Evolutionary conservation across 2,888 invertebrate species (phyloP).

Genomic region (Amiota communis): DNA sequence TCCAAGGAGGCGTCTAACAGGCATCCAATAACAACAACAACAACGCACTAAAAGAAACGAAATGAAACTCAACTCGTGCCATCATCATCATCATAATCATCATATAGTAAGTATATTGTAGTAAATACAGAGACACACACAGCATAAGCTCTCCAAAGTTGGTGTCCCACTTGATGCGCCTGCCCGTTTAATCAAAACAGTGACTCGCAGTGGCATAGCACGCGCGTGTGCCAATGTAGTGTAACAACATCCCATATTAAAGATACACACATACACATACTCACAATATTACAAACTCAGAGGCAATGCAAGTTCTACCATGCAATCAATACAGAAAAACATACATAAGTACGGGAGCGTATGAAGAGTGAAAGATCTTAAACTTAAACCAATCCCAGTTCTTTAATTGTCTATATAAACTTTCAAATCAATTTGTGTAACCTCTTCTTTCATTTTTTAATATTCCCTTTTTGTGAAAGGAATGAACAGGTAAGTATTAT

Average conservation of each 20-base stretch:
- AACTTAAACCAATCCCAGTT: too few relatives aligned
- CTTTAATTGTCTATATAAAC: too few relatives aligned
- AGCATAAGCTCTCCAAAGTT: conserved; percentile 1
- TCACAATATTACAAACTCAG: too few relatives aligned
- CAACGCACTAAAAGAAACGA: not conserved
- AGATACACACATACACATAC: conserved; percentile 60
- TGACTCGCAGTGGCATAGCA: conserved; percentile 63
- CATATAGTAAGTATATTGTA: not conserved
- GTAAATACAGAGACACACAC: conserved; percentile 8
- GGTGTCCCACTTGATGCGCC: not conserved
- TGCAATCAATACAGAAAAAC: too few relatives aligned
- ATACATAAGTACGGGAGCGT: too few relatives aligned
- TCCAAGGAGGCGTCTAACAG: conserved; percentile 27
- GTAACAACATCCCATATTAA: conserved; percentile 70
- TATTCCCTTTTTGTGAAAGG: too few relatives aligned
- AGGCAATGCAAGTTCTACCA: too few relatives aligned
- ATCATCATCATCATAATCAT: conserved; percentile 34
- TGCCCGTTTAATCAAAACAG: not conserved
- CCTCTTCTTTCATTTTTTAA: too few relatives aligned
- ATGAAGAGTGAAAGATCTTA: too few relatives aligned
- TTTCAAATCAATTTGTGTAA: too few relatives aligned
- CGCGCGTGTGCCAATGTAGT: conserved; percentile 72
- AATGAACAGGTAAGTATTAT: too few relatives aligned
- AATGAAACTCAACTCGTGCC: conserved; percentile 27
- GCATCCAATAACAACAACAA: conserved; percentile 27